Conservation (phyloP, 2,797 vertebrate genomes). For the Pelobates cultripes region DNA sequence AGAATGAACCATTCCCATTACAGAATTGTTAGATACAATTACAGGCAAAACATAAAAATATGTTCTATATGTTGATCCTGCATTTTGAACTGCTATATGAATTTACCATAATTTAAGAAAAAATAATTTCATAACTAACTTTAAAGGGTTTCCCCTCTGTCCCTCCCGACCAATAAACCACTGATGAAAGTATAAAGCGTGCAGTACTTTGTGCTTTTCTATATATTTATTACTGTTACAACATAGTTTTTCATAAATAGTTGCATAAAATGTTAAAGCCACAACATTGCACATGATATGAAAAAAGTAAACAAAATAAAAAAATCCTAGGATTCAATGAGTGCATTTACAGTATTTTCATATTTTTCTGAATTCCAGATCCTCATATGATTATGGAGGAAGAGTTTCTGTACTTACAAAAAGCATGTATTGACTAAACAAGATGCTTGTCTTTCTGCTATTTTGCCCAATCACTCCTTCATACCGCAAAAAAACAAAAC, state of each 20-base stretch:
- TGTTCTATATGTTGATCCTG: not conserved
- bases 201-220: constrained; percentile 92
- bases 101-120: not conserved
- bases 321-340: constrained; percentile 85
- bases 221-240: constrained; percentile 98
- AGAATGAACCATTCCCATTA: not conserved
- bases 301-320: constrained; percentile 70
- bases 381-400: constrained; percentile 29
- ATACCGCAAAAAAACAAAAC: not conserved
- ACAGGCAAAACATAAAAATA: not conserved
- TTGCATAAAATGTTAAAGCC: constrained; percentile 99
- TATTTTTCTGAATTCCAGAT: constrained; percentile 78
- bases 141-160: constrained; percentile 28
- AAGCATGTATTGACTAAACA: constrained; percentile 58
- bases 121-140: not conserved
- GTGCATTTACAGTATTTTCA: constrained; percentile 94
- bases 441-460: not conserved
- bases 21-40: not conserved
- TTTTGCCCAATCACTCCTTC: constrained; percentile 5
- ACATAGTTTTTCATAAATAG: constrained; percentile 98
- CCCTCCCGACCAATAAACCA: constrained; percentile 17
- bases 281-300: constrained; percentile 99
- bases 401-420: constrained; percentile 53
- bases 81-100: constrained; percentile 13
- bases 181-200: constrained; percentile 87